phyloP scores from a whole-genome alignment of 2,113 vertebrate genomes.

The Myiozetetes cayanensis region DNA sequence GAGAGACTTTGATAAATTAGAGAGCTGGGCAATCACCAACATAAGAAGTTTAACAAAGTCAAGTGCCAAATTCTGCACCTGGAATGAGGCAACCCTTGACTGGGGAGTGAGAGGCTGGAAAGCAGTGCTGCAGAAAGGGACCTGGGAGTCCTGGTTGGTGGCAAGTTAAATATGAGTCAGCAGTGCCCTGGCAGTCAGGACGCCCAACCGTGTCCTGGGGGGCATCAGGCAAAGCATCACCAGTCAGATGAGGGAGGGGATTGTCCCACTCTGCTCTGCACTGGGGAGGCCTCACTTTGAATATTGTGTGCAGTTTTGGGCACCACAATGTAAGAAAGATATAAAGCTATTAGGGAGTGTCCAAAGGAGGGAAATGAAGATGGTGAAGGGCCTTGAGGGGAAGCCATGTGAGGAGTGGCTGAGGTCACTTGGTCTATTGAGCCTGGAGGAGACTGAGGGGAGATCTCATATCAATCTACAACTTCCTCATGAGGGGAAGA shows the following conservation, averaged over 20 bases:
- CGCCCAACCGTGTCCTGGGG: fast-evolving
- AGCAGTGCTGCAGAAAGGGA: not conserved
- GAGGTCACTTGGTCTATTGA: not conserved
- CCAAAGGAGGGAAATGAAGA: not conserved
- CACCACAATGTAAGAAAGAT: no score
- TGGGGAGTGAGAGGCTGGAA: not conserved
- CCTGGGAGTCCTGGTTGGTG: fast-evolving
- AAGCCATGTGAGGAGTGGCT: not conserved
- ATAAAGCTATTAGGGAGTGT: not conserved
- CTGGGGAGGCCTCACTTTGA: fast-evolving
- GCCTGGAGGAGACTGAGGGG: not conserved
- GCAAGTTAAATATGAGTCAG: fast-evolving
- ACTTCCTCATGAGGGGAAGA: not conserved
- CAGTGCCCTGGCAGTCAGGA: not conserved
- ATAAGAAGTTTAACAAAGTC: not conserved
- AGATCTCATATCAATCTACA: not conserved
- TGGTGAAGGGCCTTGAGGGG: not conserved
- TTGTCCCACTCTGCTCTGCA: fast-evolving
- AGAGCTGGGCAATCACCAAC: not conserved
- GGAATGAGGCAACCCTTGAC: not conserved
- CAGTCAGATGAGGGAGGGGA: fast-evolving
- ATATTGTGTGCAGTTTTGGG: not conserved
- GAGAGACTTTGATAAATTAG: not conserved
- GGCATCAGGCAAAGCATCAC: fast-evolving
- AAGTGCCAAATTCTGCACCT: not conserved